Percentiles rank a stretch among this genome's conserved stretches.
Conservation (phyloP, 2,888 invertebrate species). For the Tenthredo mesomela region DNA sequence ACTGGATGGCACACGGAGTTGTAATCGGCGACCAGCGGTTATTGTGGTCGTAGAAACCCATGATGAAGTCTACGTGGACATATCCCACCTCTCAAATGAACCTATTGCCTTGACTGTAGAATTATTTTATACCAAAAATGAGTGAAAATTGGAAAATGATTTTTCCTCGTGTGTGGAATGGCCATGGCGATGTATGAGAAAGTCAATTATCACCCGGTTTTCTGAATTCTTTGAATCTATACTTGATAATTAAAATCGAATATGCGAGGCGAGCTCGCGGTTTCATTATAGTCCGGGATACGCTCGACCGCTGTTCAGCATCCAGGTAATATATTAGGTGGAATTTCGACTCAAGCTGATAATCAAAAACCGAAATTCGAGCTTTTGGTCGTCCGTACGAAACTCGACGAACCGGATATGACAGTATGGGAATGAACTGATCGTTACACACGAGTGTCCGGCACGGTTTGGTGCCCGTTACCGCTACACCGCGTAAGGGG, state of each 20-base stretch:
- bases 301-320: not conserved
- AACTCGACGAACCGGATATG: not conserved
- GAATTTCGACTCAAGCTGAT: not conserved
- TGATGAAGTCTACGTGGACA: not conserved
- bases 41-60: conserved; percentile 18
- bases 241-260: too few species aligned
- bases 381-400: not conserved
- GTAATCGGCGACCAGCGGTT: conserved; percentile 29
- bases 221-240: too few species aligned
- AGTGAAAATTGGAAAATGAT: not conserved
- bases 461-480: conserved; percentile 19
- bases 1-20: not conserved
- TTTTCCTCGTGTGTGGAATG: too few species aligned
- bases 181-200: too few species aligned
- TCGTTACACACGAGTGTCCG: conserved; percentile 13
- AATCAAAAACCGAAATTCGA: not conserved
- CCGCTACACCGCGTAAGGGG: conserved; percentile 31
- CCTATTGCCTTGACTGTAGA: not conserved
- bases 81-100: not conserved
- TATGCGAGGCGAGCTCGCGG: not conserved
- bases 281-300: not conserved
- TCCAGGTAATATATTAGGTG: too few species aligned
- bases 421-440: conserved; percentile 11
- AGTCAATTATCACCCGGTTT: too few species aligned
- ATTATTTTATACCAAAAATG: not conserved